Conservation (phyloP, 2,113 vertebrate species). For the Gorsachius goisagi region DNA sequence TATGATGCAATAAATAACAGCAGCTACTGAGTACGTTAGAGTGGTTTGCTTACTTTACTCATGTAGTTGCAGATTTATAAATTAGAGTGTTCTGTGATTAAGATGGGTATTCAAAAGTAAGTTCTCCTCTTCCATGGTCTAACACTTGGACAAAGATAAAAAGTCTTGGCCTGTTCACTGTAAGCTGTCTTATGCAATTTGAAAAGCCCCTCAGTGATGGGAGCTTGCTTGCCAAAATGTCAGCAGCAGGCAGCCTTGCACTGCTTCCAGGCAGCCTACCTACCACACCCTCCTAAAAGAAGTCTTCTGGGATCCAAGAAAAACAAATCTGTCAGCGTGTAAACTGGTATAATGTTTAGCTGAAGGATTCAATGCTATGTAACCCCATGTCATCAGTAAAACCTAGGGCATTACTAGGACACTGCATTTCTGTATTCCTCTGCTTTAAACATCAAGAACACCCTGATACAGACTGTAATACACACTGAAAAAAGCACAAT, state of each 20-base stretch:
- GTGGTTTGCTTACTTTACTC: background rate
- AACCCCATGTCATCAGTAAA: background rate
- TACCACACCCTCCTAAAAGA: background rate
- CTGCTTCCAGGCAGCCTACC: background rate
- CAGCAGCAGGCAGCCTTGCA: background rate
- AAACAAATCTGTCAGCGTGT: background rate
- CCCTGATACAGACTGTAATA: background rate
- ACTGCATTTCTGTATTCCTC: background rate
- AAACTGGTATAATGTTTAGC: background rate
- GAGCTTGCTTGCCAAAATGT: slow-evolving; percentile 35
- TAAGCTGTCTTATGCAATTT: background rate
- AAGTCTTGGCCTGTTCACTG: background rate
- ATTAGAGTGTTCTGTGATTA: background rate
- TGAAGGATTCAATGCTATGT: background rate
- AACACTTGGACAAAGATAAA: background rate
- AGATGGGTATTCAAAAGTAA: background rate
- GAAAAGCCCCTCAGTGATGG: background rate
- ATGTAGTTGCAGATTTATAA: background rate
- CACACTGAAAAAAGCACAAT: background rate
- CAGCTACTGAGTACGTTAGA: background rate
- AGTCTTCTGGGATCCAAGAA: background rate
- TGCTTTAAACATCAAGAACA: background rate
- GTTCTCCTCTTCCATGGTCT: background rate
- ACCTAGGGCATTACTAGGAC: background rate
- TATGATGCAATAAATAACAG: background rate